Conservation (phyloP, 2,113 vertebrate genomes). For the Bombycilla garrulus region DNA sequence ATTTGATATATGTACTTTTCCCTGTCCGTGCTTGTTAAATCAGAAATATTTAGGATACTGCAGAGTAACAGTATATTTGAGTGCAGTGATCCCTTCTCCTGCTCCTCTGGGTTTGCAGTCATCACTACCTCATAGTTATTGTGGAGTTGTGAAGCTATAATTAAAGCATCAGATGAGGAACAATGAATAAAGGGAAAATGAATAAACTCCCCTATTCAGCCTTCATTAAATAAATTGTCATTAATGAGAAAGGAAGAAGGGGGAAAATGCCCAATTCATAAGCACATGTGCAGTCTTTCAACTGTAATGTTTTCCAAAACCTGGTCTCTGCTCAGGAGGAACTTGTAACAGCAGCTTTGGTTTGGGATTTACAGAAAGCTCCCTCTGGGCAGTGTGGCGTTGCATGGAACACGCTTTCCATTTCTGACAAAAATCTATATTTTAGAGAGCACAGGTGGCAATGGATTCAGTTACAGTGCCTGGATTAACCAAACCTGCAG, state of each 20-base stretch:
- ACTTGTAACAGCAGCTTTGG: background rate
- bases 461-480: background rate
- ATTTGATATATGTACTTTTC: background rate
- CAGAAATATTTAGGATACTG: background rate
- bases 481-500: background rate
- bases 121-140: background rate
- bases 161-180: slow-evolving; percentile 22
- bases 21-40: background rate
- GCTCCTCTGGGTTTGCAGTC: background rate
- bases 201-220: background rate
- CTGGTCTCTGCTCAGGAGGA: background rate
- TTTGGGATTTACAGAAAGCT: background rate
- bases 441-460: background rate
- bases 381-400: background rate
- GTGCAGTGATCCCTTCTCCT: background rate
- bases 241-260: background rate
- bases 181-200: background rate
- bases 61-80: background rate
- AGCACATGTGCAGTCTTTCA: background rate
- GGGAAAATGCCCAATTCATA: background rate
- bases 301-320: background rate
- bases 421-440: background rate
- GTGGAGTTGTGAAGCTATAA: background rate
- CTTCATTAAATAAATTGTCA: background rate
- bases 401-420: background rate